These are phyloP conservation scores for Neogobius melanostomus DNA, from an alignment of 2,113 vertebrate species.

Conservation along the genomic window DNA sequence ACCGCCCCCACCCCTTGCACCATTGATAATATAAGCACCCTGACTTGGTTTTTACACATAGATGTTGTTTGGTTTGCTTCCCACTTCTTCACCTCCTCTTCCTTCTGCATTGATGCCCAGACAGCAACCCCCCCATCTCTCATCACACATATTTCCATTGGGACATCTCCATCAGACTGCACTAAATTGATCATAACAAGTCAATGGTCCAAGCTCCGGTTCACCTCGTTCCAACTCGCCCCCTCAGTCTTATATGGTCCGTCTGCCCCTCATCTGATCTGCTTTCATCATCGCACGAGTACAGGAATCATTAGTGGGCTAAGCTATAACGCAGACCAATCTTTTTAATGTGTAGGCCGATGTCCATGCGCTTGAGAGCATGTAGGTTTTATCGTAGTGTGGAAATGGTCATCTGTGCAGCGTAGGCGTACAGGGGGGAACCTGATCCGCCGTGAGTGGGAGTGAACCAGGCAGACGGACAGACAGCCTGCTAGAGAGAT, in stretches of 20 bases:
- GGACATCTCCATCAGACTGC: constrained; percentile 56
- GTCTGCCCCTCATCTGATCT: constrained; percentile 71
- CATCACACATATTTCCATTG: constrained; percentile 50
- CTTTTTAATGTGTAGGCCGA: constrained; percentile 17
- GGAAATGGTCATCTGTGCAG: constrained; percentile 62
- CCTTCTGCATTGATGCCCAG: constrained; percentile 5
- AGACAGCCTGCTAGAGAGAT: constrained; percentile 74
- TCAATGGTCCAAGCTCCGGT: constrained; percentile 62
- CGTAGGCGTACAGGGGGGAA: constrained; percentile 68
- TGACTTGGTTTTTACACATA: too few relatives aligned
- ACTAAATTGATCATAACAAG: constrained; percentile 62
- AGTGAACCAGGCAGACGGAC: constrained; percentile 59
- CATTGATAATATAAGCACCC: too few relatives aligned
- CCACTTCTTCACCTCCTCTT: background rate
- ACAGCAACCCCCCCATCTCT: constrained; percentile 19
- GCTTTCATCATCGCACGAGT: constrained; percentile 70
- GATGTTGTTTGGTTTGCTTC: too few relatives aligned
- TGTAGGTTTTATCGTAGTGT: constrained; percentile 58
- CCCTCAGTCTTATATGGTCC: constrained; percentile 51
- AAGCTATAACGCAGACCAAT: constrained; percentile 68
- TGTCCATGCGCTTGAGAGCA: constrained; percentile 52
- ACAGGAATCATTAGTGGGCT: constrained; percentile 72
- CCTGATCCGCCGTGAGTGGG: constrained; percentile 73
- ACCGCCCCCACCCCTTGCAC: too few relatives aligned
- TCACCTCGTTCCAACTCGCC: constrained; percentile 64